phyloP scores from a whole-genome alignment of 1,140 invertebrate genomes.

The Maconellicoccus hirsutus region DNA sequence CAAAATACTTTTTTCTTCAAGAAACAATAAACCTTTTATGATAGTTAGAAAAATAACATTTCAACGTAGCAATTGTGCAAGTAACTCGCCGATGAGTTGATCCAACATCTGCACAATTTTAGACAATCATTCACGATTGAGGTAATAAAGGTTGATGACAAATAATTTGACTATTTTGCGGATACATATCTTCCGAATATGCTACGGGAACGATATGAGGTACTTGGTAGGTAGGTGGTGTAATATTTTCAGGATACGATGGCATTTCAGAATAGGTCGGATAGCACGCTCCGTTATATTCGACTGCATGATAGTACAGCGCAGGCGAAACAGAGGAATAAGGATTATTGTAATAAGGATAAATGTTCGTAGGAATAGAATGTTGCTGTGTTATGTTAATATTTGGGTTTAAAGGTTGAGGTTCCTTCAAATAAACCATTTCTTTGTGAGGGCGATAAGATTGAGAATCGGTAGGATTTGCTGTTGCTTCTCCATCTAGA shows the following conservation, averaged over 20 bases:
- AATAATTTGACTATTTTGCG: neutral
- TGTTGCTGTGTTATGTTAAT: neutral
- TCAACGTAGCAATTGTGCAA: no score
- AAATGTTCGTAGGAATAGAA: neutral
- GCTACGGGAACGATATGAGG: neutral
- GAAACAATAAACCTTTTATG: no score
- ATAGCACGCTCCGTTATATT: neutral
- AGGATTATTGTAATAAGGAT: neutral
- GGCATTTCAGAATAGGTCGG: neutral
- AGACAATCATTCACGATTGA: neutral
- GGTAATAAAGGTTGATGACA: slow-evolving; percentile 1
- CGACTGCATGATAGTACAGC: neutral
- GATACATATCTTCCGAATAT: neutral
- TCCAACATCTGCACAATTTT: no score
- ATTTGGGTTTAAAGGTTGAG: neutral
- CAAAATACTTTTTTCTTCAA: no score
- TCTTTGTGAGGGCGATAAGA: neutral
- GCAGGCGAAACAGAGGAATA: neutral
- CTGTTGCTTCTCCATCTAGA: neutral
- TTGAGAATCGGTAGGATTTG: neutral
- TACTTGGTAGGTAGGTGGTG: neutral
- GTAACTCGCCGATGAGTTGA: no score
- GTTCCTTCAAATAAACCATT: neutral
- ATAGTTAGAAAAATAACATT: no score
- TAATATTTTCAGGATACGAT: neutral